Evolutionary conservation across 2,888 invertebrate species (phyloP), one percentile per base, ranked within the genome.

Genomic region (Hemistola chrysoprasaria): DNA sequence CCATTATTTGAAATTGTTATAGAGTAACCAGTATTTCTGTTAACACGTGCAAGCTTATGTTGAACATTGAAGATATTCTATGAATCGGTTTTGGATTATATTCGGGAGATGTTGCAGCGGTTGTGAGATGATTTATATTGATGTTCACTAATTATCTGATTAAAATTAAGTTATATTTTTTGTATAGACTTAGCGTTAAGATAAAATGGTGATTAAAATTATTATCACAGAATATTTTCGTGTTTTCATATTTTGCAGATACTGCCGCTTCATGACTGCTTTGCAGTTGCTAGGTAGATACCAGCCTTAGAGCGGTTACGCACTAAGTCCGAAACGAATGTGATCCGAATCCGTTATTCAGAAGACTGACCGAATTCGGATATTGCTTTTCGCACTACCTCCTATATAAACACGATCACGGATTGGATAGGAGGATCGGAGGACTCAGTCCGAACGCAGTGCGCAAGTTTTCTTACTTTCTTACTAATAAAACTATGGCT

Each of bases 91-190:
- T 78, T 69, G 78, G 72, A 72, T 71, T 78, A 69, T 79, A 78
- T 78, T 71, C 69, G 52, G 74, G 68, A 70, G 64, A 75, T 81
- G 87, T 88, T 88, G 87, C 83, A 77, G 86, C 71, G 87, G 88
- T 88, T 88, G 88, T 88, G 88, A 88, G 85, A 86, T 82, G 86
- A 84, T 87, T 79, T 86, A 86, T 86, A 77, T 76, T 75, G 71
- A 85, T 83, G 85, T 86, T 87, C 82, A 85, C 81, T 86, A 86
- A 82, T 82, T 83, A 84, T 86, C 83, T 80, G 76, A 85, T 74
- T 83, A 85, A 79, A 77, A 76, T 69, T 85, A 87, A 85, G 84
- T 85, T 85, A 85, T 85, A 86, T 86, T 84, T 86, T 82, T 87
- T 87, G 87, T 86, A 88, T 87, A 87, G 86, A 82, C 65, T 81